Base-by-base conservation (phyloP, 2,797 vertebrate species). In the Manis crassicaudata region DNA sequence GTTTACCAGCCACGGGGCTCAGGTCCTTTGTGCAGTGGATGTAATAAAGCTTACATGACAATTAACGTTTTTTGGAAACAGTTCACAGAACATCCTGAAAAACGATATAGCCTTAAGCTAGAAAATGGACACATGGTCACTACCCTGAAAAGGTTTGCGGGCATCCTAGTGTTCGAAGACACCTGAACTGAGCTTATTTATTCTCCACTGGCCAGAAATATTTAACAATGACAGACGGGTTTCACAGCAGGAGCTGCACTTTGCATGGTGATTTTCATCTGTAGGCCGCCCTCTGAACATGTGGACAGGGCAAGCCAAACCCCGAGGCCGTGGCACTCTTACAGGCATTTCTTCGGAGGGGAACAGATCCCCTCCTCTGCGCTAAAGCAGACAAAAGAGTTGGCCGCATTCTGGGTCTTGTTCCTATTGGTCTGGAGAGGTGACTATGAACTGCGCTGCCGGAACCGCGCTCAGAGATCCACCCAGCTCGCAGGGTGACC, bases 391-490 rank as follows among this genome's bases (percentile, higher is more conserved):
- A 23, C 7, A 7, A 5, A 17, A 13, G 16, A n/a, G 35, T 7
- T 8, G 10, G 16, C 5, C 40, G 46, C 29, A 25, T 0, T 25
- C 3, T 12, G 29, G 52, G 50, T 7, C 25, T n/a, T 46, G 1
- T 43, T 46, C 25, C 7, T 50, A 21, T 46, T 12, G 46, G 46
- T 46, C n/a, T 70, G 35, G 32, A 67, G 46, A 7, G 50, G 32
- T 43, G 11, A 20, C 7, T 6, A 1, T 29, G 37, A 25, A 25
- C 79, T 50, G 29, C 2, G 20, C 20, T 20, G 6, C 35, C 23
- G 3, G 5, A 5, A 29, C 0, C 0, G 7, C 37, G 56, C 56
- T 7, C 2, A 9, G 2, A 7, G n/a, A 32, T 43, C 14, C 46
- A 77, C 29, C 27, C 7, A 20, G 29, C 25, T 67, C 40, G 27